phyloP scores from a whole-genome alignment of 2,113 vertebrate genomes.

The Oncorhynchus gorbuscha region DNA sequence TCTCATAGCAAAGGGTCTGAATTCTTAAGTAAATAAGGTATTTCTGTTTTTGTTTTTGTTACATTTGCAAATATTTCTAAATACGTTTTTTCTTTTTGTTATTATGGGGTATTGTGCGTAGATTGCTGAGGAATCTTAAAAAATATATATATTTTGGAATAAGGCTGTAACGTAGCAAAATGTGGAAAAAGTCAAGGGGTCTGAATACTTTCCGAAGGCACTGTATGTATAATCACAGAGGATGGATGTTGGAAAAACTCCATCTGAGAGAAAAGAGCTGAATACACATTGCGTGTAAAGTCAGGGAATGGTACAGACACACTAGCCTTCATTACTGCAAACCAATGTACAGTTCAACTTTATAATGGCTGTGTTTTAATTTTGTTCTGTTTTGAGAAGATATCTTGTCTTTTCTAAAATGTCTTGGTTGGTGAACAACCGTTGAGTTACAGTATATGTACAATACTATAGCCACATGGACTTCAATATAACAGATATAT shows the following conservation, averaged over 20 bases:
- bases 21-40: no score
- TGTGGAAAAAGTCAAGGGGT: no score
- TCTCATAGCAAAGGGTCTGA: no score
- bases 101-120: no score
- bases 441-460: constrained; percentile 36
- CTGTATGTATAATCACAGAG: constrained; percentile 27
- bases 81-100: neutral
- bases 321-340: constrained; percentile 69
- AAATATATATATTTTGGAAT: no score
- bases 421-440: constrained; percentile 46
- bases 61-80: no score
- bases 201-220: no score
- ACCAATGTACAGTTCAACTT: constrained; percentile 62
- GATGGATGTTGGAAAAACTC: constrained; percentile 26
- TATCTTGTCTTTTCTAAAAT: constrained; percentile 59
- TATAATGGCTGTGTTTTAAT: constrained; percentile 41
- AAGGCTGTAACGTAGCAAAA: no score
- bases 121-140: no score
- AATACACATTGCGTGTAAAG: constrained; percentile 20
- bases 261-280: constrained; percentile 17
- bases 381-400: constrained; percentile 37
- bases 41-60: no score
- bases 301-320: constrained; percentile 49
- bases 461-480: constrained; percentile 63
- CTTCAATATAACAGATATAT: constrained; percentile 61